Base-by-base conservation (phyloP, 2,888 invertebrate species). In the Cancer borealis region DNA sequence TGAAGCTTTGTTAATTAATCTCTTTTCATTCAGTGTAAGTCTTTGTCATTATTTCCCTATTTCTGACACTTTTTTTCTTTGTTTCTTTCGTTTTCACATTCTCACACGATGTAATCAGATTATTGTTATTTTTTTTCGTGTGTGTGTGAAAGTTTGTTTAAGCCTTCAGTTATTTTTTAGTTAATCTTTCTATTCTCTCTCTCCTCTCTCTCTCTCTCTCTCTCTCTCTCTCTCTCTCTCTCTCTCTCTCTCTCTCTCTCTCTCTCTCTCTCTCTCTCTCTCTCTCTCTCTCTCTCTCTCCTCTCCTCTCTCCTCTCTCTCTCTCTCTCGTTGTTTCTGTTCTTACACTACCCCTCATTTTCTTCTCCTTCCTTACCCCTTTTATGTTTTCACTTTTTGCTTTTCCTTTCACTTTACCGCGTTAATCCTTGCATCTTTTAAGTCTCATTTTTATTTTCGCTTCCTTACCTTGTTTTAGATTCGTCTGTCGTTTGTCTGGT, bases 151-250 rank as follows among this genome's bases (percentile, higher is more conserved):
- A 17, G 10, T 54, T 14, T 54, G 54, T 54, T 54, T 54, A 12
- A 17, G 12, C 12, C 1, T 39, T 45, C 3, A 45, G 3, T 47
- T 2, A 17, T 14, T n/a, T 6, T 73, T n/a, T n/a, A 6, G 3
- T 73, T 73, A n/a, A n/a, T 73, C n/a, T n/a, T 73, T 14, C n/a
- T 26, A 73, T n/a, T 3, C 1, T 66, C 3, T n/a, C n/a, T n/a
- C 5, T 6, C 17, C 21, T 66, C 66, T 17, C 21, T 21, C 21
- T 4, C 88, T 46, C 45, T 39, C 39, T 88, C 88, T 46, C 88
- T 39, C 88, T 87, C 87, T 45, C 45, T 45, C 87, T 46, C 88
- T 26, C n/a, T 46, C 88, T 88, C 88, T 26, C 46, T 47, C 88
- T 47, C 26, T 47, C 47, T 26, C 88, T 49, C 49, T 49, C 49